Evolutionary conservation across 2,888 invertebrate genomes (phyloP), one percentile per base, ranked within the genome.

Genomic region (Agrotis puta): DNA sequence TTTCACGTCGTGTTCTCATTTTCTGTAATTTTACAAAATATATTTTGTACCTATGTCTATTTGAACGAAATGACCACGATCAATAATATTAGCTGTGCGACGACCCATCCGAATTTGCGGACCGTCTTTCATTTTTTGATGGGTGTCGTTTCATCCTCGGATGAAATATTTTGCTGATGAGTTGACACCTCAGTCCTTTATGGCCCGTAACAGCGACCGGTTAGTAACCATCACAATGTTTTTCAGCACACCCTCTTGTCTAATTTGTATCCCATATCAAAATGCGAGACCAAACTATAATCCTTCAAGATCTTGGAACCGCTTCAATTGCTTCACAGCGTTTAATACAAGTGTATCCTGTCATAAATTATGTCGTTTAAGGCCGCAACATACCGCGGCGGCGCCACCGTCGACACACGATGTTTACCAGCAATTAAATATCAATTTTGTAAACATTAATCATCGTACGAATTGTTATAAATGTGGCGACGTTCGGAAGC

Each of bases 401-500:
- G 79, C 86, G 81, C 84, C 86, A 84, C 86, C 85, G 79, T 70
- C 82, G 81, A 81, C 84, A 85, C 82, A 84, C 80, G 81, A 77
- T 88, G 89, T 89, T 91, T 88, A 90, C 87, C 87, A 88, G 91
- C 93, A 92, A 94, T 94, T 94, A 94, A 94, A 94, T 94, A 94
- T 90, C 92, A 92, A 94, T 94, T 94, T 93, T 80, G 85, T 87
- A 84, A 85, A 89, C 93, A 94, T 94, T 92, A 91, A 94, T 94
- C 94, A 94, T 90, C 67, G 73, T 81, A 83, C 81, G 89, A 90
- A 91, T 92, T 91, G 91, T 91, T 90, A 85, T 87, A 86, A 90
- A 88, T 90, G 88, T 86, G 58, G 71, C 66, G 62, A 67, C 61
- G 76, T 71, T 68, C 68, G 80, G 79, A 82, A 80, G 80, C 73